Evolutionary conservation across 1,140 invertebrate genomes (phyloP).

Genomic region (Drosophila chauvacae): DNA sequence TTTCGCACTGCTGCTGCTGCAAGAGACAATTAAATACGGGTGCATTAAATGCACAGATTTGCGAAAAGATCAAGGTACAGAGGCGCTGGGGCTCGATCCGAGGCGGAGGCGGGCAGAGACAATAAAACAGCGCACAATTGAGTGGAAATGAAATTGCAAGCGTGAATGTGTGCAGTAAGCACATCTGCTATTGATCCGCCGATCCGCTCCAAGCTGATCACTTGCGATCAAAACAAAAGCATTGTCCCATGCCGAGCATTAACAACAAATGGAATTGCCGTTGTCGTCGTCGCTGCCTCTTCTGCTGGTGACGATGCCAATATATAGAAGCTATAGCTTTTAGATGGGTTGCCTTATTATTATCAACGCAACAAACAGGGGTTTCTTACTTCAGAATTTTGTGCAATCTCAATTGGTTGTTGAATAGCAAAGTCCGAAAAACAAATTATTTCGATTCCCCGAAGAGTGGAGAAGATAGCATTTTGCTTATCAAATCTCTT

Average conservation of each 20-base stretch:
- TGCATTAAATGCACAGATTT: constrained; percentile 59
- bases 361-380: constrained; percentile 7
- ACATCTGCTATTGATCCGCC: constrained; percentile 45
- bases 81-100: background rate
- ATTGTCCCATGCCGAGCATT: constrained; percentile 54
- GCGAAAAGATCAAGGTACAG: constrained; percentile 77
- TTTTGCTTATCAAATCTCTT: background rate
- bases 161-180: constrained; percentile 13
- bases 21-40: constrained; percentile 50
- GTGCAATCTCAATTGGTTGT: constrained; percentile 8
- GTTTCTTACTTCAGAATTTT: constrained; percentile 7
- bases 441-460: background rate
- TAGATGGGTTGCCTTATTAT: constrained; percentile 11
- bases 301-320: constrained; percentile 10
- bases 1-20: constrained; percentile 27
- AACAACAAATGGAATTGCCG: constrained; percentile 45
- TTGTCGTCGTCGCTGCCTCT: constrained; percentile 1
- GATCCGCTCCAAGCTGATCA: constrained; percentile 13
- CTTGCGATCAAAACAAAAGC: constrained; percentile 68
- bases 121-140: constrained; percentile 62
- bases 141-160: constrained; percentile 47
- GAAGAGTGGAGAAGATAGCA: background rate
- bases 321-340: constrained; percentile 15
- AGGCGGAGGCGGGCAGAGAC: constrained; percentile 15
- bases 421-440: constrained; percentile 10